Evolutionary conservation across 2,113 vertebrate genomes (phyloP), one percentile per base, ranked within the genome.

Genomic region (Spilogale gracilis): DNA sequence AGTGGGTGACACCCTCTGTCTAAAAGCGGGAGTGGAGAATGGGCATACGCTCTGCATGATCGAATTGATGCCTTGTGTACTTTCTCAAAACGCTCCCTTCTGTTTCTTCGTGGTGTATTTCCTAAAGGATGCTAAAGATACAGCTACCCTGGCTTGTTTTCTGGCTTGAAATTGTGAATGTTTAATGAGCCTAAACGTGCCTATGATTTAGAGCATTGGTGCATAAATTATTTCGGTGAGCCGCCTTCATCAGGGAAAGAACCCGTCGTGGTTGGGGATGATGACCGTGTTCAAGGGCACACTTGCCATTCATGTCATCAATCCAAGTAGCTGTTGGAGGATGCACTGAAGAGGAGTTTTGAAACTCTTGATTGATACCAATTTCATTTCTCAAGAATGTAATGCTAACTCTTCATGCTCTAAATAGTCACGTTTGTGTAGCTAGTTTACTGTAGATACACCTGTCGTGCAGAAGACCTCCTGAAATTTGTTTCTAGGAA

Each of bases 11-110:
- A 50, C 87, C 50, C 63, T 54, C 30, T 8, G 9, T 54, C 30
- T 8, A 13, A 23, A 32, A 16, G 16, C 65, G 0, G 0, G 6
- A 16, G 48, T 0, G 14, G 10, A 56, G 48, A 5, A 18, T 0
- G 0, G 18, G 45, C 2, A 25, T 17, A 32, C 0, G 2, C 18
- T 43, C 0, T 20, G 13, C 3, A 0, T 9, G 17, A 3, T 16
- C 30, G 11, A 45, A 1, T 67, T 32, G 17, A 12, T 2, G 7
- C 3, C 7, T 6, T 0, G 16, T 0, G 38, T 20, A 0, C n/a
- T 58, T 58, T 38, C 84, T 50, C 20, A 38, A 9, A 17, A 14
- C 25, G 9, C 2, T 4, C 17, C 9, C 20, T 32, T 30, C 20
- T 12, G 23, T 9, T 5, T 13, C 2, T 14, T 4, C 8, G 1